Conservation (phyloP, 2,888 invertebrate genomes). For the Apodemia duryi region DNA sequence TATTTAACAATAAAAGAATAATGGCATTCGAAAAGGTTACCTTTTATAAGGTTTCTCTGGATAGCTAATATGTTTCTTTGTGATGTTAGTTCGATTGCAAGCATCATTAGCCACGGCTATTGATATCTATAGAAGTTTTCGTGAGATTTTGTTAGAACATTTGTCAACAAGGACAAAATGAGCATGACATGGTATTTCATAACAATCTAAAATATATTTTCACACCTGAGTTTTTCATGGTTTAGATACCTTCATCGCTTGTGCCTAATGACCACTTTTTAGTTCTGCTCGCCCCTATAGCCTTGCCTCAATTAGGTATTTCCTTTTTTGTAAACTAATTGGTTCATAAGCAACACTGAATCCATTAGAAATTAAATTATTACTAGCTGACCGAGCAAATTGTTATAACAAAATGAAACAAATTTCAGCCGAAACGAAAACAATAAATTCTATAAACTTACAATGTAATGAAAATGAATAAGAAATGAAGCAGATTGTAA, state of each 20-base stretch:
- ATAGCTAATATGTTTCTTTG: conserved; percentile 50
- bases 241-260: not conserved
- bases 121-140: conserved; percentile 49
- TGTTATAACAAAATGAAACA: no score
- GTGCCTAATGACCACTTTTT: not conserved
- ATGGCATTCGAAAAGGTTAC: conserved; percentile 38
- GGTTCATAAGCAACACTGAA: no score
- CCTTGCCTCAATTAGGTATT: no score
- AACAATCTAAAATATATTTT: conserved; percentile 3
- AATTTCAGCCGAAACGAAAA: no score
- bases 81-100: conserved; percentile 44
- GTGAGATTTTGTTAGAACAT: conserved; percentile 41
- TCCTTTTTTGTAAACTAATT: no score
- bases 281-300: no score
- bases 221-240: not conserved
- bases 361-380: no score
- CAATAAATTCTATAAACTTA: no score
- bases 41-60: conserved; percentile 39
- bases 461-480: no score
- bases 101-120: conserved; percentile 63
- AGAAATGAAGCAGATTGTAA: no score
- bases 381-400: no score
- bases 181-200: conserved; percentile 9
- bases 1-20: conserved; percentile 71
- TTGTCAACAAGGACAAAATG: conserved; percentile 11